Evolutionary conservation across 1,140 invertebrate species (phyloP), one percentile per base, ranked within the genome.

Genomic region (Solenopsis fugax): DNA sequence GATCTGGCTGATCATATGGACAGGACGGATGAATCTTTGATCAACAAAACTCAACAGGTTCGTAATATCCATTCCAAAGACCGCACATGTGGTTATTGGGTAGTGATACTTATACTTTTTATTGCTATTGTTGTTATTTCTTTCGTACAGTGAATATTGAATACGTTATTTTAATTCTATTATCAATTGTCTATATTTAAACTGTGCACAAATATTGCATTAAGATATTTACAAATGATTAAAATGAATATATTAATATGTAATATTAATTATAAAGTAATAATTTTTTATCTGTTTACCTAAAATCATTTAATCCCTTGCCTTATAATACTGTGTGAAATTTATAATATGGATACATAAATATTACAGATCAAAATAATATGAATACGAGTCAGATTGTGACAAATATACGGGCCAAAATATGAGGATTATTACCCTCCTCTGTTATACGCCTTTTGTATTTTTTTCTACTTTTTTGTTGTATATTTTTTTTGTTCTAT

Each of bases 1-100:
- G 97, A 98, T 94, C 96, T 98, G 62, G 96, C 96, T 1, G 96
- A 97, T 76, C 97, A 97, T 85, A 97, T 98, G 93, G 97, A 98
- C 85, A 93, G 96, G 76, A 97, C 97, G 2, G 96, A 97, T 89
- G 94, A 96, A 58, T 95, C 97, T 75, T 95, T 98, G 56, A 95
- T 96, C 62, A 95, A 95, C 13, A 97, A 97, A 93, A 98, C 97
- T 0, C 95, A 95, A 10, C 96, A 96, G 89, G 96, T 98, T 16
- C 93, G 95, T 80, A 96, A 95, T n/a, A 96, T 98, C 16, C 96
- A 96, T 89, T 93, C 95, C 64, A 97, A 97, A 91, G 97, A 98
- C 88, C 96, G 95, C 80, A 97, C 97, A 12, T 98, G 97, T 93
- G 95, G 96, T 95, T 97, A 97, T 90, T 97, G 97, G 97, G 89